Base-by-base conservation (phyloP, 2,888 invertebrate genomes). In the Isoperla grammatica region DNA sequence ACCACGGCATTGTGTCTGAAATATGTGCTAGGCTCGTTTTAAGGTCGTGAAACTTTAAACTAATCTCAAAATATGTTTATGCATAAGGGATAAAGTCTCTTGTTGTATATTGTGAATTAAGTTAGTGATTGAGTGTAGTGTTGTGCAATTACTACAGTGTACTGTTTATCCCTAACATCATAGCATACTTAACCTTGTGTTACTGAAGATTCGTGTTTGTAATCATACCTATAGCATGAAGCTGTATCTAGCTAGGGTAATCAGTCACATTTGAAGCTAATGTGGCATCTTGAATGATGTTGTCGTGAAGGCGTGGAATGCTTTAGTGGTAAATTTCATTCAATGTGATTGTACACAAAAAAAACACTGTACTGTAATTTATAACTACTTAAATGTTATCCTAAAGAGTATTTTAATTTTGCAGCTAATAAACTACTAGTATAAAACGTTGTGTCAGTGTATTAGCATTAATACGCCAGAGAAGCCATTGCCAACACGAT, bases 41-140 rank as follows among this genome's bases (percentile, higher is more conserved):
- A 45, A 45, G 42, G 17, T 19, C 45, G 6, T 45, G 19, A 45
- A 45, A 13, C 17, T 45, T 19, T 17, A 45, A 13, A 17, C 15
- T 19, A 11, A 13, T 17, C 15, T 17, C 11, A 45, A 45, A 45
- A 13, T 17, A 45, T 45, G 19, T 15, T 13, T 29, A 29, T 29
- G 29, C 29, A 29, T 29, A 29, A 29, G 29, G 29, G 29, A 29
- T 11, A 45, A 13, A 45, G 19, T 45, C 15, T 45, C 45, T 45
- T 45, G 45, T 17, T 45, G 45, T 45, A 13, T 17, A 45, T 17
- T 45, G 45, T 45, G 45, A 45, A 19, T 45, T 45, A 45, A 45
- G 6, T 45, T 45, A 45, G 45, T 45, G 45, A 17, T 45, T 11
- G 15, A 15, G 45, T 45, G 45, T 45, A 45, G 45, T 45, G 9